phyloP scores from a whole-genome alignment of 1,140 invertebrate species.

The Drosophila rhopaloa region DNA sequence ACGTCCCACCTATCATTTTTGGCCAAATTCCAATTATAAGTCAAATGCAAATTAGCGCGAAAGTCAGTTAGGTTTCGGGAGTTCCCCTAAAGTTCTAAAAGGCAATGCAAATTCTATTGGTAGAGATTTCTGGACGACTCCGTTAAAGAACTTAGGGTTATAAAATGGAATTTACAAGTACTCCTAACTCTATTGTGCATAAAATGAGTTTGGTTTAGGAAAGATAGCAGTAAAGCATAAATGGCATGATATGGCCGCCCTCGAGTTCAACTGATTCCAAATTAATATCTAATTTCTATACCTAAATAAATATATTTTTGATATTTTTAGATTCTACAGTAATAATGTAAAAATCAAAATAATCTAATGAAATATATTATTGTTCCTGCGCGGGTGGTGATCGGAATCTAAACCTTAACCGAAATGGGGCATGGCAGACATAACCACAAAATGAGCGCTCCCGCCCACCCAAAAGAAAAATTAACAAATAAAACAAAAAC shows the following conservation, averaged over 20 bases:
- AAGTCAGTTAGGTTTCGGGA: too few species aligned
- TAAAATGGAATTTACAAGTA: too few species aligned
- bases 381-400: background rate
- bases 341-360: background rate
- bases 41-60: too few species aligned
- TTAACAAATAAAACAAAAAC: conserved; percentile 11
- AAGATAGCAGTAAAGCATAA: too few species aligned
- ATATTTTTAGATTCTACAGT: background rate
- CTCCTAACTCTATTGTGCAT: too few species aligned
- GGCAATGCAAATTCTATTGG: too few species aligned
- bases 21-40: too few species aligned
- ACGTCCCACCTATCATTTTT: too few species aligned
- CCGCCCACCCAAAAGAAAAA: conserved; percentile 20
- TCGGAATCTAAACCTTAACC: background rate
- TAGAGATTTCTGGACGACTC: too few species aligned
- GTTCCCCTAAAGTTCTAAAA: too few species aligned
- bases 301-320: background rate
- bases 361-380: background rate
- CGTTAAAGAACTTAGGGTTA: too few species aligned
- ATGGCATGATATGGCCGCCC: background rate
- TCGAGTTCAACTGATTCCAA: background rate
- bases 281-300: background rate
- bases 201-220: too few species aligned
- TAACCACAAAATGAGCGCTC: conserved; percentile 21
- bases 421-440: background rate